A percentile compares a stretch with the other conserved stretches of the same genome.
phyloP scores from a whole-genome alignment of 2,888 invertebrate genomes.

The Scaptomyza parva region DNA sequence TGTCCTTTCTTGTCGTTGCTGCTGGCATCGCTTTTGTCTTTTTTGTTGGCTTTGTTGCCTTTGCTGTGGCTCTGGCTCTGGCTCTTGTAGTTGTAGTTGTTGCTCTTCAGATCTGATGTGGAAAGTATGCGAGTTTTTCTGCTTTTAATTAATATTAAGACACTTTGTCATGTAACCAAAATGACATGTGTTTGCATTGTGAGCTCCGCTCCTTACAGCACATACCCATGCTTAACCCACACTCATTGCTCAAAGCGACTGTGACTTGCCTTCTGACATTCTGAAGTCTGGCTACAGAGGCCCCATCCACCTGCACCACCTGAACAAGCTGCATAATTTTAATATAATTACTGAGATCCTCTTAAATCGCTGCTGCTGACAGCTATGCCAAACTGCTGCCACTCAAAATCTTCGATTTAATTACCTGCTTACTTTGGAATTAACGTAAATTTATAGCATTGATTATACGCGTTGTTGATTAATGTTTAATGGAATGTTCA shows the following conservation, averaged over 20 bases:
- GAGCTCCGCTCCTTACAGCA: conserved; percentile 36
- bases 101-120: conserved; percentile 15
- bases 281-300: neutral
- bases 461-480: conserved; percentile 41
- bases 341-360: conserved; percentile 33
- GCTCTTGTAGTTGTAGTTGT: neutral
- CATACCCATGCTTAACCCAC: neutral
- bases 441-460: conserved; percentile 15
- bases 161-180: conserved; percentile 61
- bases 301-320: conserved; percentile 3
- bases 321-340: conserved; percentile 37
- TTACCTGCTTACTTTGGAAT: conserved; percentile 35
- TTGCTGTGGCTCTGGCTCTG: neutral
- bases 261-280: conserved; percentile 1
- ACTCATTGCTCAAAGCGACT: conserved; percentile 12
- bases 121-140: conserved; percentile 44
- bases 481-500: conserved; percentile 55
- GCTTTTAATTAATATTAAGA: conserved; percentile 77
- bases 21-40: conserved; percentile 29
- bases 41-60: conserved; percentile 15
- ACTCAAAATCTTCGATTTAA: conserved; percentile 44
- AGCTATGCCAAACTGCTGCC: neutral
- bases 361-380: conserved; percentile 33
- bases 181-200: conserved; percentile 69
- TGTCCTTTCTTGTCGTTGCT: conserved; percentile 25